Percentiles rank a stretch among this genome's conserved stretches.
These are phyloP conservation scores for Neuroterus valhalla DNA, from an alignment of 1,140 invertebrate genomes.

Conservation along the genomic window DNA sequence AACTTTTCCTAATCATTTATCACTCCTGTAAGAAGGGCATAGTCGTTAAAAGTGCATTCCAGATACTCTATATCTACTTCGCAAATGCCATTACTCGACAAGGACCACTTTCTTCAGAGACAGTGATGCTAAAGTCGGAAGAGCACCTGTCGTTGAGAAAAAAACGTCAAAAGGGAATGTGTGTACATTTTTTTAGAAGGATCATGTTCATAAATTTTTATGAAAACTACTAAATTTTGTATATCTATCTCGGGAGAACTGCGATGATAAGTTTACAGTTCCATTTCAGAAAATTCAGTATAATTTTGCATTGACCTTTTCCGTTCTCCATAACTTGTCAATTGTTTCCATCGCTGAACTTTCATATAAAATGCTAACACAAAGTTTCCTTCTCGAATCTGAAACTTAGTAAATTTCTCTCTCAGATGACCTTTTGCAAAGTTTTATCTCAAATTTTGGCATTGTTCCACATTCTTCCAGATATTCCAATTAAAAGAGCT, in stretches of 20 bases:
- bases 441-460: slow-evolving; percentile 18
- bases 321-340: no score
- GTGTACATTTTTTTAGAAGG: background rate
- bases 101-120: slow-evolving; percentile 1
- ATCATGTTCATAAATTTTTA: no score
- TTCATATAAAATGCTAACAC: no score
- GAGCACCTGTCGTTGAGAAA: slow-evolving; percentile 2
- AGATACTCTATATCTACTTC: slow-evolving; percentile 8
- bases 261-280: no score
- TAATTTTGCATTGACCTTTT: no score
- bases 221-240: no score
- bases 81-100: background rate
- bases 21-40: background rate
- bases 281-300: no score
- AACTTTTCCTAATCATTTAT: slow-evolving; percentile 23
- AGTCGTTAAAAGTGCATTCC: slow-evolving; percentile 18
- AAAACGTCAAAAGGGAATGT: background rate
- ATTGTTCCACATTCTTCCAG: background rate
- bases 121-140: background rate
- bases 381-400: no score
- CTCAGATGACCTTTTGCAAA: background rate
- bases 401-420: no score
- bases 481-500: slow-evolving; percentile 25
- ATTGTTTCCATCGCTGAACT: no score
- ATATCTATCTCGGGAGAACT: no score